Evolutionary conservation across 37 sponge, comb jelly and placozoan species (phyloP).

Genomic region (Crambe crambe): DNA sequence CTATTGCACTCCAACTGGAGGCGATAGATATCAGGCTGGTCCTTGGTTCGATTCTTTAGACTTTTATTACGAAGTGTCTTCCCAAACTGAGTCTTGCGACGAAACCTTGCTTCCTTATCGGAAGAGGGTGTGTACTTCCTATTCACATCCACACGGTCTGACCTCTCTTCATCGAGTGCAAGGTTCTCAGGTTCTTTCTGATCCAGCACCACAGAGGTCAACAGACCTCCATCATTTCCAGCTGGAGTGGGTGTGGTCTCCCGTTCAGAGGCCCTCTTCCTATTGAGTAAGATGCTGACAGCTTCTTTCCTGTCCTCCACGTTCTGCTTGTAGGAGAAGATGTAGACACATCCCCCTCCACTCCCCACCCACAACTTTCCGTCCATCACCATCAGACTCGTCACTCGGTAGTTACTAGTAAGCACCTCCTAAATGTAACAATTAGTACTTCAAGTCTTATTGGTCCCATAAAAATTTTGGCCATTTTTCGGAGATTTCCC

Average conservation of each 20-base stretch:
- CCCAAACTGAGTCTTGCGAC: slow-evolving; percentile 43
- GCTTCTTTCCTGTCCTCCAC: slow-evolving; percentile 5
- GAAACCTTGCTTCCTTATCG: not conserved
- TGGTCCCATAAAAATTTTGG: too few species aligned
- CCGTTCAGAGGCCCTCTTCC: not conserved
- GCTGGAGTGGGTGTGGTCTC: not conserved
- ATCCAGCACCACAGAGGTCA: not conserved
- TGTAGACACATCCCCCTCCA: slow-evolving; percentile 37
- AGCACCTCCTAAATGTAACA: not conserved
- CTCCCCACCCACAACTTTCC: slow-evolving; percentile 48
- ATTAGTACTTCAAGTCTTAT: not conserved
- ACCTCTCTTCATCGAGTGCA: not conserved
- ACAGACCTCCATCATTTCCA: not conserved
- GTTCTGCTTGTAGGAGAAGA: slow-evolving; percentile 32
- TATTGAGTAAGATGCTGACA: slow-evolving; percentile 5
- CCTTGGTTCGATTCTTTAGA: not conserved
- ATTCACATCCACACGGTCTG: not conserved
- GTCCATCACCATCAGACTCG: slow-evolving; percentile 7
- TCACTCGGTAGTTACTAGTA: slow-evolving; percentile 23
- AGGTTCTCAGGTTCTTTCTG: not conserved
- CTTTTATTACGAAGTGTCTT: slow-evolving; percentile 16
- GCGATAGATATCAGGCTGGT: not conserved
- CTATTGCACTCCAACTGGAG: slow-evolving; percentile 5
- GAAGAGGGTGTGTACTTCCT: not conserved
- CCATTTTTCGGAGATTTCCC: too few species aligned